These are phyloP conservation scores for Xylota segnis DNA, from an alignment of 2,888 invertebrate genomes.

Conservation along the genomic window DNA sequence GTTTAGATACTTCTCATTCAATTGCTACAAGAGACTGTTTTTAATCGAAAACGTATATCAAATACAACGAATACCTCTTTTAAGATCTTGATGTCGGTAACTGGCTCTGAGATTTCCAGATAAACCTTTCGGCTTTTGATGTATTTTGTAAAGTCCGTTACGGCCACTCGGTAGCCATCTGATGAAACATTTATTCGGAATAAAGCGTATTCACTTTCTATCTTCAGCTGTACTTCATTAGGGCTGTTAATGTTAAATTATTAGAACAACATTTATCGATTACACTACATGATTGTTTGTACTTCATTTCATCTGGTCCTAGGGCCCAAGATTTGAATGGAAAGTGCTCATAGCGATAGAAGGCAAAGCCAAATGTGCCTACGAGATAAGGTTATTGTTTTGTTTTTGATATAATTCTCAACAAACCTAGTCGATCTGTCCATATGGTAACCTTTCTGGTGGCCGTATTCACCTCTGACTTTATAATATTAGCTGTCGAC, in stretches of 20 bases:
- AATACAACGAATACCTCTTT: slow-evolving; percentile 78
- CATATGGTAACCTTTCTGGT: slow-evolving; percentile 78
- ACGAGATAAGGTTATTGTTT: background rate
- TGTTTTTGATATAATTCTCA: background rate
- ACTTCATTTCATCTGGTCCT: slow-evolving; percentile 80
- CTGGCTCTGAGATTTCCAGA: slow-evolving; percentile 79
- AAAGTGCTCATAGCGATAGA: slow-evolving; percentile 82
- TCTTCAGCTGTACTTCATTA: slow-evolving; percentile 78
- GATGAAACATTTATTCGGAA: slow-evolving; percentile 79
- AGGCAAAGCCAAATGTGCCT: slow-evolving; percentile 82
- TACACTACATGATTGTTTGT: background rate
- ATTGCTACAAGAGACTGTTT: slow-evolving; percentile 73
- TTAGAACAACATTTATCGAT: background rate
- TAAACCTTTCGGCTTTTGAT: slow-evolving; percentile 73
- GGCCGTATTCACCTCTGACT: slow-evolving; percentile 74
- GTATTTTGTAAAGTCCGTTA: slow-evolving; percentile 78
- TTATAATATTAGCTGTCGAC: slow-evolving; percentile 80
- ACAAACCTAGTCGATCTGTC: slow-evolving; percentile 81
- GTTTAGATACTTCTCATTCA: slow-evolving; percentile 80
- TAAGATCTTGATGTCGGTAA: slow-evolving; percentile 79
- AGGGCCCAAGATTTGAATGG: slow-evolving; percentile 82
- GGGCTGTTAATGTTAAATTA: slow-evolving; percentile 73
- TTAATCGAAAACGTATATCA: background rate
- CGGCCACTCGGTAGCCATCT: slow-evolving; percentile 79
- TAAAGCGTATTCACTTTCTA: slow-evolving; percentile 80